phyloP scores from a whole-genome alignment of 2,888 invertebrate genomes.

The Andrena bucephala region DNA sequence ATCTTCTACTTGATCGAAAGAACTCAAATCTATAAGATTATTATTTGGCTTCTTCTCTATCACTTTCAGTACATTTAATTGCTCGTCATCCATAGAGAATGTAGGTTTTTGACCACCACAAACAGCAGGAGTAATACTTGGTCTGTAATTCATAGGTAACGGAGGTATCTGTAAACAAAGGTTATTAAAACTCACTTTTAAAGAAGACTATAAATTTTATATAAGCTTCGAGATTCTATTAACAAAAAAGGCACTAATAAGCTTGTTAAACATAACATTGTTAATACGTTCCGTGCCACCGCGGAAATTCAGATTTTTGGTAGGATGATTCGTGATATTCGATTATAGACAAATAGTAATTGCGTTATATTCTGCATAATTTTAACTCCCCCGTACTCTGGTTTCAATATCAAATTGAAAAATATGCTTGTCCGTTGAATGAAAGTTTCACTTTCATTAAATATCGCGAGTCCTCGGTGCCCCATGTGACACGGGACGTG shows the following conservation, averaged over 20 bases:
- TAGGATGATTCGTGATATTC: too few species aligned
- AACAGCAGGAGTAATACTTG: conserved; percentile 64
- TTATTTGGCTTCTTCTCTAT: conserved; percentile 86
- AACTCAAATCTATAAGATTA: conserved; percentile 87
- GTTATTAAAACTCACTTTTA: conserved; percentile 3
- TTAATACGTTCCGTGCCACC: too few species aligned
- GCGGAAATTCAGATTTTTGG: too few species aligned
- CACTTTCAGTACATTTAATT: conserved; percentile 84
- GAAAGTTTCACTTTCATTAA: too few species aligned
- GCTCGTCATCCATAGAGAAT: conserved; percentile 76
- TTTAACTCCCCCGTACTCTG: too few species aligned
- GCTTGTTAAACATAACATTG: background rate
- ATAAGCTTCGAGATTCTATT: background rate
- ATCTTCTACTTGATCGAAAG: conserved; percentile 84
- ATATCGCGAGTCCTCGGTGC: too few species aligned
- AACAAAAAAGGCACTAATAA: conserved; percentile 7
- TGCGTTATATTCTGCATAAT: too few species aligned
- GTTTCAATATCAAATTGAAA: too few species aligned
- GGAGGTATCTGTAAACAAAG: conserved; percentile 81
- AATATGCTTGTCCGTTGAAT: too few species aligned
- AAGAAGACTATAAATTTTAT: background rate
- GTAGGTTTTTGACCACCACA: conserved; percentile 58
- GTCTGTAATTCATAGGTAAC: conserved; percentile 81
- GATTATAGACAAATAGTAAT: too few species aligned
- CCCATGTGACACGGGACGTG: background rate